Conservation (phyloP, 2,888 invertebrate species). For the Sceliomorpha sp. region DNA sequence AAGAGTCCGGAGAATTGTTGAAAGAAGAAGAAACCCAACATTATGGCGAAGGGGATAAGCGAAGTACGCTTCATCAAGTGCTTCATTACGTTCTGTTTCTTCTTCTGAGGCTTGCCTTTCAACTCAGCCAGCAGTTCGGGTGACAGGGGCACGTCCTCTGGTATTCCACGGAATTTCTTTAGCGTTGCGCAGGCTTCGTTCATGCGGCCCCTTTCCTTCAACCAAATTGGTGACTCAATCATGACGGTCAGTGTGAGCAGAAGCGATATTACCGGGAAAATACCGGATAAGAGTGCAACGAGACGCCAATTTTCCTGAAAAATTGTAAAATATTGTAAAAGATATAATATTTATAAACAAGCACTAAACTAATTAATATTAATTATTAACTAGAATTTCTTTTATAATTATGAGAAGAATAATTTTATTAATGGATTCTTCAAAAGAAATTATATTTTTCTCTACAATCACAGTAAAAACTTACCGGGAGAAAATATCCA, state of each 20-base stretch:
- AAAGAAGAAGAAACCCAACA: conserved; percentile 82
- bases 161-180: conserved; percentile 78
- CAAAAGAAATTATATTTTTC: too few relatives aligned
- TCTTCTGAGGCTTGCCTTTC: conserved; percentile 56
- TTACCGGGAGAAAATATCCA: conserved; percentile 81
- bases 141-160: conserved; percentile 56
- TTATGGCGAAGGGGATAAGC: conserved; percentile 81
- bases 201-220: conserved; percentile 79
- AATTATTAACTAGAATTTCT: too few relatives aligned
- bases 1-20: conserved; percentile 83
- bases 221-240: conserved; percentile 83
- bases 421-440: neutral
- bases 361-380: too few relatives aligned
- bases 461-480: conserved; percentile 42
- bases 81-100: conserved; percentile 64
- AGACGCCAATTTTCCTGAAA: conserved; percentile 81
- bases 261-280: conserved; percentile 79
- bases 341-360: neutral
- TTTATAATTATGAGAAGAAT: too few relatives aligned
- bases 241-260: conserved; percentile 77
- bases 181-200: conserved; percentile 80
- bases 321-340: conserved; percentile 3
- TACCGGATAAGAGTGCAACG: conserved; percentile 78
- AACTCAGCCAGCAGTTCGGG: conserved; percentile 62
- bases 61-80: conserved; percentile 77